Evolutionary conservation across 2,888 invertebrate genomes (phyloP).

Genomic region (Drosophila sordidapex): DNA sequence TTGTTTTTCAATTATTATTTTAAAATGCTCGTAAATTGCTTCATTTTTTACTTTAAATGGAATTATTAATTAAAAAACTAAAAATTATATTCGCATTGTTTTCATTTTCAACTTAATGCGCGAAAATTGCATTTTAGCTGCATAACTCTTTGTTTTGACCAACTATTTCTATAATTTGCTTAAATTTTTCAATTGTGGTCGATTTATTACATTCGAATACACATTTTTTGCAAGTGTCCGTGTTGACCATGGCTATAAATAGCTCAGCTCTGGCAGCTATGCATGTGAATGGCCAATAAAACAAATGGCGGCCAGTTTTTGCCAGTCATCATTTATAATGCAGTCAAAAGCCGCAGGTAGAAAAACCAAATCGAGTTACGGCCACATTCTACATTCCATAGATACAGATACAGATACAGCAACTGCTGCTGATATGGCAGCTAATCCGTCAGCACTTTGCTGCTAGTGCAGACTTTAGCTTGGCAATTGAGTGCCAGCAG

Average conservation of each 20-base stretch:
- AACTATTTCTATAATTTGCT: not conserved
- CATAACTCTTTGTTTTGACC: not conserved
- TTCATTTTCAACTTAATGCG: not conserved
- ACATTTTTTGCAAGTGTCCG: slow-evolving; percentile 1
- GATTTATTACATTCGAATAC: not conserved
- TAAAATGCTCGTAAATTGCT: not conserved
- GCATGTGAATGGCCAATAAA: slow-evolving; percentile 64
- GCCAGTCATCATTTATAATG: slow-evolving; percentile 65
- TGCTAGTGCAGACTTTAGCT: slow-evolving; percentile 2
- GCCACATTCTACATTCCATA: slow-evolving; percentile 6
- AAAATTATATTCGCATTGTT: not conserved
- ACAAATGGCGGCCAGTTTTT: slow-evolving; percentile 33
- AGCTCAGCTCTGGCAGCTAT: slow-evolving; percentile 23
- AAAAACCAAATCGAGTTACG: slow-evolving; percentile 6
- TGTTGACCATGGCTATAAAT: slow-evolving; percentile 50
- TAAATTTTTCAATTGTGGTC: not conserved
- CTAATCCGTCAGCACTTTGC: slow-evolving; percentile 67
- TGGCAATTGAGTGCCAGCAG: slow-evolving; percentile 60
- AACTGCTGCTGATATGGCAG: slow-evolving; percentile 39
- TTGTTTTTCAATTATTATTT: not conserved
- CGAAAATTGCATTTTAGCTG: not conserved
- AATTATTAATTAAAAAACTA: not conserved
- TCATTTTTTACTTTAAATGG: not conserved
- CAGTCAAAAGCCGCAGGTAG: slow-evolving; percentile 57
- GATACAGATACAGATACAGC: slow-evolving; percentile 10